Conservation (phyloP, 2,113 vertebrate species). For the Etia nguti region DNA sequence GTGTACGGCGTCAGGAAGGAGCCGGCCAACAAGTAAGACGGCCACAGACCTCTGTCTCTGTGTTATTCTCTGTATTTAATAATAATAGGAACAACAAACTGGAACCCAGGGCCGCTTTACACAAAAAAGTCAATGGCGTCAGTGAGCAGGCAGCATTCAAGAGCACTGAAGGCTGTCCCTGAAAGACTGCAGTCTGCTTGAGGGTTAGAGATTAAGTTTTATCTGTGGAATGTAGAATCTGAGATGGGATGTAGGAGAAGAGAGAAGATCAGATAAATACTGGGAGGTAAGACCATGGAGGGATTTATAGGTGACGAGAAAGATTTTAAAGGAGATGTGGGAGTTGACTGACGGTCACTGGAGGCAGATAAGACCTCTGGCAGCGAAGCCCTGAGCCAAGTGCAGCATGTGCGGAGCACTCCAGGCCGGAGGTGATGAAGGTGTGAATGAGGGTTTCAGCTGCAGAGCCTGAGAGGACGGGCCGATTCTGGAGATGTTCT, state of each 20-base stretch:
- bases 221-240: not conserved
- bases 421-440: not conserved
- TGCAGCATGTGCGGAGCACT: not conserved
- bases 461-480: not conserved
- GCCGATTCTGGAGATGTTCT: not conserved
- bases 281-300: not conserved
- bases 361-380: not conserved
- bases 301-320: not conserved
- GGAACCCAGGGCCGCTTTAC: not conserved
- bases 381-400: not conserved
- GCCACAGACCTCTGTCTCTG: too few species aligned
- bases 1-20: constrained; percentile 28
- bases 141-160: not conserved
- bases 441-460: not conserved
- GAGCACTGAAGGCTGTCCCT: not conserved
- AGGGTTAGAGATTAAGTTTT: not conserved
- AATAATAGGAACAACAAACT: not conserved
- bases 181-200: not conserved
- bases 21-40: not conserved
- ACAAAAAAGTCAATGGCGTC: not conserved
- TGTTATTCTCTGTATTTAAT: not conserved
- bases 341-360: not conserved
- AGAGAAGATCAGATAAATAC: not conserved
- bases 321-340: not conserved
- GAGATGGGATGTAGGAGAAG: not conserved